Percentiles rank a stretch among this genome's conserved stretches.
These are phyloP conservation scores for Mesochorus sp. DNA, from an alignment of 2,888 invertebrate genomes.

Conservation along the genomic window DNA sequence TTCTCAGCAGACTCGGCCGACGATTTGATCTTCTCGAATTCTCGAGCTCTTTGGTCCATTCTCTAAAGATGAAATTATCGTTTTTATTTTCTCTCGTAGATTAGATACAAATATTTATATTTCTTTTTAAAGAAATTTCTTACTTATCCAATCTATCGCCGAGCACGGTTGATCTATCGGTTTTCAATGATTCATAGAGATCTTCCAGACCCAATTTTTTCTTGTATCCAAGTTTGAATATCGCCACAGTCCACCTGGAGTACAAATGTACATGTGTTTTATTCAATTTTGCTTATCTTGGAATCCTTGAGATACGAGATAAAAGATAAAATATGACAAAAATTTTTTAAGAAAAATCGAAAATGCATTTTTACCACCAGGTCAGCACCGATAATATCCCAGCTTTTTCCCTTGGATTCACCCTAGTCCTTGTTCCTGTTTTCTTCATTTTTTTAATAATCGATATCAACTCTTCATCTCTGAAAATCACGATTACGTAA, in stretches of 20 bases:
- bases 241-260: slow-evolving; percentile 89
- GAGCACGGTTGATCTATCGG: slow-evolving; percentile 87
- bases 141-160: slow-evolving; percentile 88
- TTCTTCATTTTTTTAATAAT: slow-evolving; percentile 72
- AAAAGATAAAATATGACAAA: background rate
- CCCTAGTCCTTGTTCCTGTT: slow-evolving; percentile 80
- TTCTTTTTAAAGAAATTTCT: slow-evolving; percentile 69
- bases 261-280: slow-evolving; percentile 25
- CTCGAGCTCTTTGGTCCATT: slow-evolving; percentile 82
- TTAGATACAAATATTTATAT: background rate
- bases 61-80: slow-evolving; percentile 78
- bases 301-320: no score
- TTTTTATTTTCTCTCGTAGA: background rate
- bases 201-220: slow-evolving; percentile 89
- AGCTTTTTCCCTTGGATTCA: slow-evolving; percentile 85
- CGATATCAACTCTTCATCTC: slow-evolving; percentile 13
- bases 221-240: slow-evolving; percentile 89
- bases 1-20: slow-evolving; percentile 82
- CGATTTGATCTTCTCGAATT: slow-evolving; percentile 74
- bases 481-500: background rate
- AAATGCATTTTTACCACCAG: slow-evolving; percentile 83
- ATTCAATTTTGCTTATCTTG: no score
- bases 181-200: slow-evolving; percentile 87
- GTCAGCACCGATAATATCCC: slow-evolving; percentile 85
- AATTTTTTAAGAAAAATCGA: no score